Percentiles rank a stretch among this genome's conserved stretches.
Evolutionary conservation across 2,797 vertebrate genomes (phyloP).

Genomic region (Lagorchestes hirsutus): DNA sequence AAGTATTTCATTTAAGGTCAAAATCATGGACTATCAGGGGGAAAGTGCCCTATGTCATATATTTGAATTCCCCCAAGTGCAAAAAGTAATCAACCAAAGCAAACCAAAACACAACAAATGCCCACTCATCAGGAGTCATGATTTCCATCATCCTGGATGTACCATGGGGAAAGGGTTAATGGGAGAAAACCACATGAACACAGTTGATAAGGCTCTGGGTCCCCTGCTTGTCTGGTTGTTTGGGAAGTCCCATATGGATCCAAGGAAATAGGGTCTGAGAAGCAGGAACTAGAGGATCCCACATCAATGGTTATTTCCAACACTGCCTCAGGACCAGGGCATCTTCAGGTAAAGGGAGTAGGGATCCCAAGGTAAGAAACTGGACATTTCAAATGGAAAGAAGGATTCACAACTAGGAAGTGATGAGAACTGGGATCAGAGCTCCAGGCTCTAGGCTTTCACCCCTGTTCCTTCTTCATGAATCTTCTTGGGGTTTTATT

Average conservation of each 20-base stretch:
- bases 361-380: neutral
- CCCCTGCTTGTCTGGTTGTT: neutral
- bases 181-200: neutral
- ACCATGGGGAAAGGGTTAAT: neutral
- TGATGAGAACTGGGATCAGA: neutral
- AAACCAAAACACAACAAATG: neutral
- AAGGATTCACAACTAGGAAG: neutral
- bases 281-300: neutral
- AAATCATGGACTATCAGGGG: neutral
- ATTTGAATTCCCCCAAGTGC: neutral
- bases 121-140: neutral
- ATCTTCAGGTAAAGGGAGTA: neutral
- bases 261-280: neutral
- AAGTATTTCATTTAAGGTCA: neutral
- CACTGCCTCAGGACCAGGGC: neutral
- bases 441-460: neutral
- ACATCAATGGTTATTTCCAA: neutral
- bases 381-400: neutral
- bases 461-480: neutral
- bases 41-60: neutral
- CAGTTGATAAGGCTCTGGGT: neutral
- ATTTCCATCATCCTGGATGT: neutral
- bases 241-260: neutral
- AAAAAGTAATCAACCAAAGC: neutral
- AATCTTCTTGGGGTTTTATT: neutral